Evolutionary conservation across 2,113 vertebrate genomes (phyloP), one percentile per base, ranked within the genome.

Genomic region (Axis porcinus): DNA sequence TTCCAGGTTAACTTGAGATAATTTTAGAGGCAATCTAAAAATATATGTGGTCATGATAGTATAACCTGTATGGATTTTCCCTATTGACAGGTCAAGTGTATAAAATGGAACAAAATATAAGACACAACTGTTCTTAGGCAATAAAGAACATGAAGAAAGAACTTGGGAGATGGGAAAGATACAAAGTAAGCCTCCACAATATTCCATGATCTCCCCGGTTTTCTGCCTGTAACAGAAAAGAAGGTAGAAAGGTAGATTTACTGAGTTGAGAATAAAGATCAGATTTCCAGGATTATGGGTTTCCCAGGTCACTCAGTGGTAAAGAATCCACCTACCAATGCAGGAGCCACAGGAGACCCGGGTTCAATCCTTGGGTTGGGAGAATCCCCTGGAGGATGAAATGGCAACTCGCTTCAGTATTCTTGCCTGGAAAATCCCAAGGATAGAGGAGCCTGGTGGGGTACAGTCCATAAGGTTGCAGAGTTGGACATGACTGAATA

Each of bases 391-490:
- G n/a, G 4, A 70, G 67, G 19, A 23, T 36, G 67, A 40, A 70
- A 70, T 70, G 1, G 0, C n/a, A 70, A 40, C n/a, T 23, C 1
- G 0, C n/a, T 70, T 23, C 70, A 13, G 11, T 74, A 74, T 40
- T 74, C 21, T 40, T 43, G 21, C 11, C 36, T 74, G 12, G 70
- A 43, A 40, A 74, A 74, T 74, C 21, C 11, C 19, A 74, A 40
- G 70, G 70, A 74, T 13, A 23, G 70, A 23, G 19, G 21, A 25
- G 5, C 5, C 11, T 74, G 21, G 21, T 40, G 21, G 70, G 70
- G 7, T 43, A 25, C 2, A 40, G 36, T 43, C 70, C 40, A 43
- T 74, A 43, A 25, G 21, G 2, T 74, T 25, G 70, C 36, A 74
- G 70, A 74, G 21, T 25, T 74, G n/a, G 70, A 30, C 21, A 74